phyloP scores from a whole-genome alignment of 2,113 vertebrate species.

The Coregonus clupeaformis region DNA sequence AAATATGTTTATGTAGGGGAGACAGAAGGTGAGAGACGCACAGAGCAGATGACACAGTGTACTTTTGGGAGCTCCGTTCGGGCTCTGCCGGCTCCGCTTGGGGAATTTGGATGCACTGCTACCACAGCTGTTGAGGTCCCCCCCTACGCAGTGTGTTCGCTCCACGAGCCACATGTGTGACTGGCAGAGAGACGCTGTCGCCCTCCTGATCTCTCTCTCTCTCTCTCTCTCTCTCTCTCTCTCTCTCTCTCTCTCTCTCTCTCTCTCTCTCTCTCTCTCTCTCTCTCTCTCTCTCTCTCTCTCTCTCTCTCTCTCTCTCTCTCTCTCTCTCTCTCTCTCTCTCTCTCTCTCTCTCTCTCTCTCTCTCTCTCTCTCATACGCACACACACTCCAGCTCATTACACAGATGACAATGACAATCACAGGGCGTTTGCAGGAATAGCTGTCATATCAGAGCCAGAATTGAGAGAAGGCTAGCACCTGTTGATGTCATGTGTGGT shows the following conservation, averaged over 20 bases:
- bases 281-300: neutral
- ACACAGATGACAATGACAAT: constrained; percentile 56
- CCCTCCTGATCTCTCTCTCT: neutral
- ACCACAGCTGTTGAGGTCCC: constrained; percentile 61
- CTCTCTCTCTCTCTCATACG: neutral
- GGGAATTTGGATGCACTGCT: constrained; percentile 50
- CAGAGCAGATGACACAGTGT: constrained; percentile 55
- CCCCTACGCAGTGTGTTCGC: constrained; percentile 38
- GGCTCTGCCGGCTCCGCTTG: constrained; percentile 34
- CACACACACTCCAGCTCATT: constrained; percentile 31
- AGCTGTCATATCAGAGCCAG: constrained; percentile 47
- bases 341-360: neutral
- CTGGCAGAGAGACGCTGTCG: constrained; percentile 24
- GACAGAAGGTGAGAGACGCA: constrained; percentile 64
- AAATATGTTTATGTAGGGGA: constrained; percentile 45
- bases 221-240: neutral
- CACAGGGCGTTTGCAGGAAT: constrained; percentile 60
- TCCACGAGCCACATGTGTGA: constrained; percentile 53
- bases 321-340: neutral
- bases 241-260: neutral
- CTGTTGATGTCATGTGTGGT: constrained; percentile 53
- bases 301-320: neutral
- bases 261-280: neutral
- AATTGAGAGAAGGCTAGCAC: constrained; percentile 50
- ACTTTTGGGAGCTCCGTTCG: constrained; percentile 46